phyloP scores from a whole-genome alignment of 1,140 invertebrate species.

The Drosophila ananassae region DNA sequence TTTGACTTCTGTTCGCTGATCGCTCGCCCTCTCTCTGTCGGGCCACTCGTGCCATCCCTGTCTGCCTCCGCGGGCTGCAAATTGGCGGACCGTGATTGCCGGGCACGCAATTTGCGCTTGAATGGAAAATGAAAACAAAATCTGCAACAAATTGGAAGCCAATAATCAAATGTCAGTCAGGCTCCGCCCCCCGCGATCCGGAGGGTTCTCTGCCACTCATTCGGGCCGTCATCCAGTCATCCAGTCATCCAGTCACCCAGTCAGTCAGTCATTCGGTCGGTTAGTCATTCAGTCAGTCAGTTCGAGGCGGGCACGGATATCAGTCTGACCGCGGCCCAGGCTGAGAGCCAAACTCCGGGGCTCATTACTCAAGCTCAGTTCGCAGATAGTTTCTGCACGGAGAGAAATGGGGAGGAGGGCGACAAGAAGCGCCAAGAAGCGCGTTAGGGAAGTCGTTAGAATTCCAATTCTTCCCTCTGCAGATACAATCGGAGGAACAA shows the following conservation, averaged over 20 bases:
- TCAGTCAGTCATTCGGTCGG: constrained; percentile 33
- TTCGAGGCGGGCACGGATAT: constrained; percentile 34
- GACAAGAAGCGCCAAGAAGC: too few species aligned
- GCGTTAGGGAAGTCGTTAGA: too few species aligned
- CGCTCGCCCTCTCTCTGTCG: constrained; percentile 20
- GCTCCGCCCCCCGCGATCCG: constrained; percentile 28
- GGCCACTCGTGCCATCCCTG: constrained; percentile 35
- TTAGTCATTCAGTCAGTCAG: constrained; percentile 11
- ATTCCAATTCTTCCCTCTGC: too few species aligned
- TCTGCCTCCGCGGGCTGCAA: constrained; percentile 25
- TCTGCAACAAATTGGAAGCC: constrained; percentile 83
- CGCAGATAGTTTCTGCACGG: constrained; percentile 1
- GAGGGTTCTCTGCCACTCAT: constrained; percentile 16
- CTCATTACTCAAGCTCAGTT: constrained; percentile 71
- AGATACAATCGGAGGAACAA: too few species aligned
- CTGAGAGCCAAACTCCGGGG: constrained; percentile 30
- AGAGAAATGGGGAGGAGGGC: background rate
- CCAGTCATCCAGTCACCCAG: constrained; percentile 34
- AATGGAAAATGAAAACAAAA: constrained; percentile 42
- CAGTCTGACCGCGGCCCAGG: background rate
- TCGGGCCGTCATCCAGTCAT: constrained; percentile 16
- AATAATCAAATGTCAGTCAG: constrained; percentile 84
- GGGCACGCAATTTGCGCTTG: constrained; percentile 72
- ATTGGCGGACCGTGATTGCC: constrained; percentile 69
- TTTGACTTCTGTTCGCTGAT: constrained; percentile 74